Evolutionary conservation across 2,888 invertebrate species (phyloP).

Genomic region (Agonum fuliginosum): DNA sequence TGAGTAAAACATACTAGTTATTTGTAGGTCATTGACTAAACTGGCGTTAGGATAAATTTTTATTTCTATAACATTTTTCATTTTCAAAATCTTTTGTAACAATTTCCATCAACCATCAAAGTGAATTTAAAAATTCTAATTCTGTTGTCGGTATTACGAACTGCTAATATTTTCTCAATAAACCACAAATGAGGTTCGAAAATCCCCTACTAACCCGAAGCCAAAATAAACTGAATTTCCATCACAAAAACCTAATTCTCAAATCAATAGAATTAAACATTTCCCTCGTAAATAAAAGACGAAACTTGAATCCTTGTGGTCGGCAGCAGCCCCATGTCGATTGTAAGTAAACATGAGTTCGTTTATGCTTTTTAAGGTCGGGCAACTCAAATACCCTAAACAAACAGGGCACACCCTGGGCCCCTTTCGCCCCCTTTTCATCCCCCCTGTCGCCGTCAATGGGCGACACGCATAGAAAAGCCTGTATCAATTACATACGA

Average conservation of each 20-base stretch:
- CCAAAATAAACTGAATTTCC: background rate
- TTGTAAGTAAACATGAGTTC: conserved; percentile 55
- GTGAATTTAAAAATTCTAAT: too few relatives aligned
- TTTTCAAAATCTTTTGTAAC: too few relatives aligned
- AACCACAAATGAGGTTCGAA: too few relatives aligned
- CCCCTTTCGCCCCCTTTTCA: background rate
- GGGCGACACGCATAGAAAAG: conserved; percentile 39
- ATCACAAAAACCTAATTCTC: conserved; percentile 15
- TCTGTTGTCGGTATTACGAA: too few relatives aligned
- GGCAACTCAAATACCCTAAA: conserved; percentile 69
- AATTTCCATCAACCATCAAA: too few relatives aligned
- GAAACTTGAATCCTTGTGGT: conserved; percentile 47
- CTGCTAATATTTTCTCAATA: too few relatives aligned
- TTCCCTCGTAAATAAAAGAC: conserved; percentile 32
- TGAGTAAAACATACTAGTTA: too few relatives aligned
- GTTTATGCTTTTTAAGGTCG: conserved; percentile 69
- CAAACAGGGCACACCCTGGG: conserved; percentile 64
- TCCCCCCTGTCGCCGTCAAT: conserved; percentile 3
- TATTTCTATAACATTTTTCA: too few relatives aligned
- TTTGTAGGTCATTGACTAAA: too few relatives aligned
- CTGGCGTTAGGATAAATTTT: too few relatives aligned
- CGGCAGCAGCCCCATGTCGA: conserved; percentile 45
- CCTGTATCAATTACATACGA: conserved; percentile 50
- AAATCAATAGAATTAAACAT: conserved; percentile 21
- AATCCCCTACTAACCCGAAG: too few relatives aligned